Evolutionary conservation across 2,888 invertebrate species (phyloP), one percentile per base, ranked within the genome.

Genomic region (Serrognathus titanus): DNA sequence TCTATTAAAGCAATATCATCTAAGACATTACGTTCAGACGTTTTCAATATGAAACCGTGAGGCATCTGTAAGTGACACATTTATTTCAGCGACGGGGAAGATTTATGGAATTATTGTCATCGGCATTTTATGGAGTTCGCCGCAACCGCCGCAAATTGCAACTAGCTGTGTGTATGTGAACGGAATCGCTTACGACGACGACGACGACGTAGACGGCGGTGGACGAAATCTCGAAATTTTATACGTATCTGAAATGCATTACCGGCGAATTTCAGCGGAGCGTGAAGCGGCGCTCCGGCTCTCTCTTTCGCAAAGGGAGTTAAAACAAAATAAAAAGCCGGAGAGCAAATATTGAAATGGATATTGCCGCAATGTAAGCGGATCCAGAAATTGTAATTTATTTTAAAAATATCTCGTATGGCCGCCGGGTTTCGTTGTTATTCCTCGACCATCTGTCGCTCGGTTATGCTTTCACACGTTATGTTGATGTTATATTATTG

Each of bases 381-480:
- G 60, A 63, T 63, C 61, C 65, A 57, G 61, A 63, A 65, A 66
- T 64, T 66, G 69, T 67, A 67, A 66, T 68, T 66, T 68, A 69
- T 71, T 71, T 71, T 66, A 67, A 69, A 71, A 70, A 69, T 67
- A 65, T 63, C 62, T 61, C 62, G 58, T 54, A 57, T 63, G 57
- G 64, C 66, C 65, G 54, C 48, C 55, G 60, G 64, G 65, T 58
- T 66, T 60, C 54, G 60, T 63, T 70, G 66, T 67, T 68, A 66
- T 70, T 66, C 62, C 66, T 62, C 62, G 56, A 65, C 64, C 70
- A 71, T 68, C 69, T 71, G 71, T 66, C 65, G 67, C 62, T 64
- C 65, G 58, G 70, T 71, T 71, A 63, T 70, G 69, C 63, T 72
- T 72, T 73, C 73, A 64, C 73, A 73, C 71, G 73, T 71, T 66